Evolutionary conservation across 1,140 invertebrate genomes (phyloP), one percentile per base, ranked within the genome.

Genomic region (Drosophila miranda): DNA sequence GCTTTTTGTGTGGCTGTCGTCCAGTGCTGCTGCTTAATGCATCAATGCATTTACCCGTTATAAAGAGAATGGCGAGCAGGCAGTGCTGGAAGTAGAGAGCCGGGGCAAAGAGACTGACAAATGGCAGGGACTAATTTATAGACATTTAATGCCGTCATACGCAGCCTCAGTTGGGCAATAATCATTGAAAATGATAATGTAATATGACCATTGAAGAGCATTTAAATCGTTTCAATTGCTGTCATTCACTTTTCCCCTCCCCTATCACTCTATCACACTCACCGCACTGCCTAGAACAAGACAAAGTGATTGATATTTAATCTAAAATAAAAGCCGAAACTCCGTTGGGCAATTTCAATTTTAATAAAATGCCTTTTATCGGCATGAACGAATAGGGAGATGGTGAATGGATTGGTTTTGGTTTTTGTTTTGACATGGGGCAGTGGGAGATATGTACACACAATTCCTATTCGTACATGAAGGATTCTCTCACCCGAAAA

Each of bases 251-350:
- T 9, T 51, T 42, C 16, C 19, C 58, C 57, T 11, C 28, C 21
- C 30, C 11, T 26, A 23, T 64, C 34, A 9, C 34, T 34, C 34
- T 38, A 5, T 38, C 34, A 5, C 11, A 19, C 74, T 74, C 55
- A 69, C 46, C 68, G 44, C 52, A 44, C 41, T 49, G 61, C 54
- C 58, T 43, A 38, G 2, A 30, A 52, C 49, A 49, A 75, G 73
- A 69, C 73, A 75, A 75, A 75, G 74, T 76, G 72, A 76, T 76
- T 76, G 74, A 76, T 76, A 75, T 76, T 76, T 76, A 76, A 76
- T 76, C 74, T 73, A 73, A 73, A 73, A 73, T 76, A 76, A 75
- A 69, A 75, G 72, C 72, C 66, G 21, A 75, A 76, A 76, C 55
- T 57, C 56, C 54, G 73, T 55, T 63, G 64, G 70, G 66, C 71